Evolutionary conservation across 2,888 invertebrate species (phyloP).

Genomic region (Hyles lineata): DNA sequence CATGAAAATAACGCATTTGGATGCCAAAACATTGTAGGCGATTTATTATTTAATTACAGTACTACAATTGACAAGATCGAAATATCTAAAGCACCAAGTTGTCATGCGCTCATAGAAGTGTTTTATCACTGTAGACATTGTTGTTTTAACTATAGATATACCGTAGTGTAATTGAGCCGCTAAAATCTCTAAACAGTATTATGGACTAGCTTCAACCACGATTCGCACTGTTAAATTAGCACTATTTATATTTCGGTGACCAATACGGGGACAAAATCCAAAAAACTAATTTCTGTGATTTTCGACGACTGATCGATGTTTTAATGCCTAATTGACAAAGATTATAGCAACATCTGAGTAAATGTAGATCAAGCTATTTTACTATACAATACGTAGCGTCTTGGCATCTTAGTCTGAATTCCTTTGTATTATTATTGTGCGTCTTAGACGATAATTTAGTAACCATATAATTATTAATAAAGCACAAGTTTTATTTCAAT

Average conservation of each 20-base stretch:
- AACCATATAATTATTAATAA: constrained; percentile 7
- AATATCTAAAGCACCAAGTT: too few relatives aligned
- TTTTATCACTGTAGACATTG: too few relatives aligned
- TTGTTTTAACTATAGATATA: neutral
- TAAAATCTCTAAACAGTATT: constrained; percentile 17
- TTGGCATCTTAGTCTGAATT: constrained; percentile 1
- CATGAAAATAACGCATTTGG: too few relatives aligned
- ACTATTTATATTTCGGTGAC: constrained; percentile 13
- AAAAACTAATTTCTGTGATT: constrained; percentile 15
- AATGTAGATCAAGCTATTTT: neutral
- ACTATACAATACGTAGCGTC: neutral
- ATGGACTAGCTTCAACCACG: constrained; percentile 6
- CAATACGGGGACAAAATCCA: constrained; percentile 12
- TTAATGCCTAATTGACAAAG: neutral
- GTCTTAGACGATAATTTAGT: constrained; percentile 17
- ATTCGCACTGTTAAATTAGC: constrained; percentile 24
- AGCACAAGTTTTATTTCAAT: constrained; percentile 25
- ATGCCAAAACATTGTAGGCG: too few relatives aligned
- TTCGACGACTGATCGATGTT: constrained; percentile 19
- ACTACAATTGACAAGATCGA: too few relatives aligned
- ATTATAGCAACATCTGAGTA: constrained; percentile 15
- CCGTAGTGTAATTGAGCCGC: neutral
- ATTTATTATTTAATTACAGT: too few relatives aligned
- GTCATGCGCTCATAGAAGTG: too few relatives aligned
- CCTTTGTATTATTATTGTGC: constrained; percentile 12